Evolutionary conservation across 2,113 vertebrate species (phyloP).

Genomic region (Ramphastos sulfuratus): DNA sequence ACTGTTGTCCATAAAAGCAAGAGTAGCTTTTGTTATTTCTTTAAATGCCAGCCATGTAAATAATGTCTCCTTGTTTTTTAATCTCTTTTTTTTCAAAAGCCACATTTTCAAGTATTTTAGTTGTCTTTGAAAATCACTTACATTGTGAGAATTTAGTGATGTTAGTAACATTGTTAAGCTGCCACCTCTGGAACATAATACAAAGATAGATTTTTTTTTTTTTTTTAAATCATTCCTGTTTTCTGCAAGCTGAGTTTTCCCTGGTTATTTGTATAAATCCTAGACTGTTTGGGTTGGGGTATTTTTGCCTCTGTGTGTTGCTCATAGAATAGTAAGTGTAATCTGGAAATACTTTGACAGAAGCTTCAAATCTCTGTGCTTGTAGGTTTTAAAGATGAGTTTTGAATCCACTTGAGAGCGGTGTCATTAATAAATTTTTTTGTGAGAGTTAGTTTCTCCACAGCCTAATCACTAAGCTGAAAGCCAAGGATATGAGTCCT

Average conservation of each 20-base stretch:
- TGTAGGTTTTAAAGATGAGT: background rate
- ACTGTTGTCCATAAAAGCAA: slow-evolving; percentile 14
- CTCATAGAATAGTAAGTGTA: background rate
- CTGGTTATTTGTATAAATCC: background rate
- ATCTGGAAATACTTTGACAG: background rate
- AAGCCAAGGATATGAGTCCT: background rate
- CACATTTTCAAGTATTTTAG: background rate
- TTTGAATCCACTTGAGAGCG: background rate
- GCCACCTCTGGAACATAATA: background rate
- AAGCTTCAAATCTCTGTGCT: background rate
- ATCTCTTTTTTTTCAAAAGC: background rate
- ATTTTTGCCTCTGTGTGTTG: background rate
- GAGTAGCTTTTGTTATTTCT: slow-evolving; percentile 40
- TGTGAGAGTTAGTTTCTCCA: background rate
- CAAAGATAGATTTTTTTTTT: background rate
- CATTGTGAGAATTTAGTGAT: background rate
- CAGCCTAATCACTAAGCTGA: background rate
- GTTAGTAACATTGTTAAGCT: background rate
- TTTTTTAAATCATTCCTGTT: too few species aligned
- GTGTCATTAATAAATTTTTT: slow-evolving; percentile 13
- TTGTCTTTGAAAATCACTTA: background rate
- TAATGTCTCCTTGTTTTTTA: background rate
- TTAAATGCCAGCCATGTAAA: slow-evolving; percentile 48
- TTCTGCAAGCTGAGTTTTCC: background rate
- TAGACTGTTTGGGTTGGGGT: background rate